phyloP scores from a whole-genome alignment of 2,113 vertebrate species.

The Corythornis cristatus region DNA sequence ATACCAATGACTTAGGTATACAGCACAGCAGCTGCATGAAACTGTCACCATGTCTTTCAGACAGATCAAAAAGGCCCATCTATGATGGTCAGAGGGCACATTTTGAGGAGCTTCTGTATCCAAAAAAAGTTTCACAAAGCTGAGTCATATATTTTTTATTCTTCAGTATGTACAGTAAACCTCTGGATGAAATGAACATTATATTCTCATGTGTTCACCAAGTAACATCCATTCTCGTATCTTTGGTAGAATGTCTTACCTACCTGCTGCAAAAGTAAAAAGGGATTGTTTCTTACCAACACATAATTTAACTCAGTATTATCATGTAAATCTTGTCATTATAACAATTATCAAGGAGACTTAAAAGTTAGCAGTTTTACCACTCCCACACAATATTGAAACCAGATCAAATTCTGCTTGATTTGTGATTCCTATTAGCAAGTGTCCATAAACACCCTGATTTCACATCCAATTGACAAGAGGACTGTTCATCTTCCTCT shows the following conservation, averaged over 20 bases:
- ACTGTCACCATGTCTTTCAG: not conserved
- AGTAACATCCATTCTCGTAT: accelerated
- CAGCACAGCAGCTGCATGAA: not conserved
- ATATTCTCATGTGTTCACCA: not conserved
- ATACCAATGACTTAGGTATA: not conserved
- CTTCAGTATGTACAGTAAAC: not conserved
- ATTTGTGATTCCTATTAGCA: not conserved
- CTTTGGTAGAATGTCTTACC: not conserved
- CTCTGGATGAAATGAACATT: not conserved
- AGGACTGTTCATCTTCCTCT: not conserved
- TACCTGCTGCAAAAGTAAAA: not conserved
- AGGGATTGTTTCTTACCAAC: not conserved
- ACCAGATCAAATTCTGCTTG: not conserved
- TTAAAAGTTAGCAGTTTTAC: not conserved
- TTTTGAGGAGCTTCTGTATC: not conserved
- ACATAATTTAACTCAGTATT: not conserved
- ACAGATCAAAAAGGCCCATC: not conserved
- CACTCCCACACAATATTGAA: not conserved
- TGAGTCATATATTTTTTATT: not conserved
- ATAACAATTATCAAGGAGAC: not conserved
- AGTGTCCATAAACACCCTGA: not conserved
- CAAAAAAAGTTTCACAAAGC: not conserved
- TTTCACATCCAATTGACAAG: not conserved
- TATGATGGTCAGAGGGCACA: not conserved
- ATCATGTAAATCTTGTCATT: not conserved